Evolutionary conservation across 2,113 vertebrate genomes (phyloP).

Genomic region (Anser cygnoides): DNA sequence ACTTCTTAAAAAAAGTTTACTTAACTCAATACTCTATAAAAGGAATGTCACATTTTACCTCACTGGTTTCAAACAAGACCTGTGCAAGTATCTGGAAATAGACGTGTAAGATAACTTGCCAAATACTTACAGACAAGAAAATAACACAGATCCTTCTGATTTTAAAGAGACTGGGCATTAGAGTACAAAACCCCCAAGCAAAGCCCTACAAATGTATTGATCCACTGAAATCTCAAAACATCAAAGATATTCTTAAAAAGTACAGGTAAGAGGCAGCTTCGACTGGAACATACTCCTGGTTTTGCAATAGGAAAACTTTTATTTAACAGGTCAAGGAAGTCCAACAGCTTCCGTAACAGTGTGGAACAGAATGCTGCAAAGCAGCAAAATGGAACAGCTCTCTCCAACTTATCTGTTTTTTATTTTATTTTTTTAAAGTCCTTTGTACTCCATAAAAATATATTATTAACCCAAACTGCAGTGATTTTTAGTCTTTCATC

Average conservation of each 20-base stretch:
- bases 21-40: neutral
- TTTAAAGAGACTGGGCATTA: neutral
- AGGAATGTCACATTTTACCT: constrained; percentile 24
- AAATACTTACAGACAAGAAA: neutral
- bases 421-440: neutral
- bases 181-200: neutral
- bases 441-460: neutral
- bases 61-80: neutral
- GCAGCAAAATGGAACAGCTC: neutral
- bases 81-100: neutral
- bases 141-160: neutral
- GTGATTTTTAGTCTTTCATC: neutral
- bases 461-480: neutral
- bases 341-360: neutral
- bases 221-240: neutral
- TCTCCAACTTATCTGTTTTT: rapidly evolving
- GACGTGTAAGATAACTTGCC: neutral
- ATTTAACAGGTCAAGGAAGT: neutral
- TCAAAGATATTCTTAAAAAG: neutral
- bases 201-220: neutral
- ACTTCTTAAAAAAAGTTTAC: neutral
- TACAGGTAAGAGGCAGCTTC: neutral
- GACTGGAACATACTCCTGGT: neutral
- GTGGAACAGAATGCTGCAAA: neutral
- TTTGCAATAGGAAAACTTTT: neutral